Percentiles rank a stretch among this genome's conserved stretches.
phyloP scores from a whole-genome alignment of 2,113 vertebrate genomes.

The Lophotis ruficrista region DNA sequence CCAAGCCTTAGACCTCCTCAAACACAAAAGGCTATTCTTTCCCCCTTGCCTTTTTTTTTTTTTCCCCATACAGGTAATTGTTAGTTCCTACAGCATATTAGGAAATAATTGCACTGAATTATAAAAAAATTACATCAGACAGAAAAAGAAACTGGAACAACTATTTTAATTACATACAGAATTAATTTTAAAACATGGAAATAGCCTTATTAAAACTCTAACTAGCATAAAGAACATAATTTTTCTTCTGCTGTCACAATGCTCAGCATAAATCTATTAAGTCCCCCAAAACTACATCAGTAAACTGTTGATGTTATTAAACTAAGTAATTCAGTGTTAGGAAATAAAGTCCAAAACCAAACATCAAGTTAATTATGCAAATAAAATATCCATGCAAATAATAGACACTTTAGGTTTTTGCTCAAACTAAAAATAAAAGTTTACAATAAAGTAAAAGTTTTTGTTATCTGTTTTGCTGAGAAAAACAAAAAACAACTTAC shows the following conservation, averaged over 20 bases:
- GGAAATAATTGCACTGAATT: not conserved
- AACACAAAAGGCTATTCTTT: not conserved
- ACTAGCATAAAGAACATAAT: not conserved
- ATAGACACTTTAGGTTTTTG: not conserved
- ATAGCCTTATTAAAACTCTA: not conserved
- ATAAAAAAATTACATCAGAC: not conserved
- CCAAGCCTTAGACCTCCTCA: not conserved
- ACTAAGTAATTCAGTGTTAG: not conserved
- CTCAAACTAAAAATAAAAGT: not conserved
- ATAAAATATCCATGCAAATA: not conserved
- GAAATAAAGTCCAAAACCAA: not conserved
- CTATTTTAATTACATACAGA: not conserved
- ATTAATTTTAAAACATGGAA: not conserved
- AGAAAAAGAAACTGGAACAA: not conserved
- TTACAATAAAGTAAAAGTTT: not conserved
- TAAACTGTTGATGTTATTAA: not conserved
- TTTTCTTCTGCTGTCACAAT: not conserved
- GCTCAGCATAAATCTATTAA: not conserved
- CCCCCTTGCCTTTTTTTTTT: accelerated
- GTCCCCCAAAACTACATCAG: not conserved
- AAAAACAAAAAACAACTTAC: not conserved
- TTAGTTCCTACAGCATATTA: not conserved
- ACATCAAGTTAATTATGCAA: not conserved
- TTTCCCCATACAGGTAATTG: not conserved
- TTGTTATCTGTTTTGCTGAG: not conserved